phyloP scores from a whole-genome alignment of 2,888 invertebrate species.

The Spisula solida region DNA sequence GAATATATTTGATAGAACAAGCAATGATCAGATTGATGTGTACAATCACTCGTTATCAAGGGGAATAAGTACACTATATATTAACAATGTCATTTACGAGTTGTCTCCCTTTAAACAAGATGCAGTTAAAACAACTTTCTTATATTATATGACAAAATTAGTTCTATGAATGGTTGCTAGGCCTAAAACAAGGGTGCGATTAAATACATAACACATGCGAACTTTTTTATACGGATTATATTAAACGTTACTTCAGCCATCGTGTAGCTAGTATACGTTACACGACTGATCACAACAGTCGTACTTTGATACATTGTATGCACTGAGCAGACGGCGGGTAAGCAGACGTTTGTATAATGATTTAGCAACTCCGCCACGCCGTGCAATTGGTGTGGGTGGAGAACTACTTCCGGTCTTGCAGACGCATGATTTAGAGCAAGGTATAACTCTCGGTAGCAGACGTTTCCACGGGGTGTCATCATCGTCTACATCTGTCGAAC shows the following conservation, averaged over 20 bases:
- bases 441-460: neutral
- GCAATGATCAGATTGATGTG: no score
- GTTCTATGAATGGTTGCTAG: no score
- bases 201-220: no score
- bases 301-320: neutral
- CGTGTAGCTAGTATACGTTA: neutral
- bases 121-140: no score
- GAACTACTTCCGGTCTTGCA: conserved; percentile 12
- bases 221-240: neutral
- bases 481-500: neutral
- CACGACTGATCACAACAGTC: neutral
- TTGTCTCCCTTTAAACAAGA: no score
- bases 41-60: no score
- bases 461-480: neutral
- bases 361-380: neutral
- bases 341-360: conserved; percentile 8
- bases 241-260: neutral
- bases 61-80: no score
- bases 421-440: conserved; percentile 15
- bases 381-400: neutral
- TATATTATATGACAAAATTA: no score
- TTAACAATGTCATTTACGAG: no score
- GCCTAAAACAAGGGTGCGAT: no score
- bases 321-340: neutral
- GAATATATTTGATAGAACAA: no score